A percentile compares a stretch with the other conserved stretches of the same genome.
Conservation (phyloP, 2,113 vertebrate genomes). For the Syngnathus scovelli region DNA sequence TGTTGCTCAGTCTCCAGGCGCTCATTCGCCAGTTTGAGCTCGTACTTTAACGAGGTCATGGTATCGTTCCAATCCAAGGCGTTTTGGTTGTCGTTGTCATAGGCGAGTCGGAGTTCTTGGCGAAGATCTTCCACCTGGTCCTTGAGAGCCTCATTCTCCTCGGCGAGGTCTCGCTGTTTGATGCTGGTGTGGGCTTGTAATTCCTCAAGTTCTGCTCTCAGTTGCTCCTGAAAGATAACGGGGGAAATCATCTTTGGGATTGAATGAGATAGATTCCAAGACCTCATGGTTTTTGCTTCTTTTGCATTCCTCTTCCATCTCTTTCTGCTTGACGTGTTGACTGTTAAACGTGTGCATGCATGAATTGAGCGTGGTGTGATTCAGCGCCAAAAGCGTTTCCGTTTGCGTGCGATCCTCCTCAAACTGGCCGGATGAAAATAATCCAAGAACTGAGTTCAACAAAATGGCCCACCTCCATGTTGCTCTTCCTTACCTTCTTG, state of each 20-base stretch:
- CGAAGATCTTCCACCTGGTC: slow-evolving; percentile 80
- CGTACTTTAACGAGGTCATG: slow-evolving; percentile 74
- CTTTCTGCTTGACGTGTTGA: slow-evolving; percentile 80
- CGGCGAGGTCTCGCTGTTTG: slow-evolving; percentile 74
- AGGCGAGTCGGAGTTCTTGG: slow-evolving; percentile 78
- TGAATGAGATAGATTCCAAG: too few species aligned
- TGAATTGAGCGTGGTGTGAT: slow-evolving; percentile 76
- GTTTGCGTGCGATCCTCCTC: slow-evolving; percentile 80
- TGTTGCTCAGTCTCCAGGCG: slow-evolving; percentile 81
- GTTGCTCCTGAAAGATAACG: slow-evolving; percentile 78
- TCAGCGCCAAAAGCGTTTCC: slow-evolving; percentile 76
- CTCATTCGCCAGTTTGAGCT: slow-evolving; percentile 66
- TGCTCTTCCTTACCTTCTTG: slow-evolving; percentile 77
- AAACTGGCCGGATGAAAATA: slow-evolving; percentile 60
- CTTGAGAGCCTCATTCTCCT: slow-evolving; percentile 79
- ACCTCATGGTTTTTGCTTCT: slow-evolving; percentile 77
- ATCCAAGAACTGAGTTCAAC: not conserved
- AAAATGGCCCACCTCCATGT: not conserved
- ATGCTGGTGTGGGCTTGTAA: slow-evolving; percentile 65
- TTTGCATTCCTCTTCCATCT: slow-evolving; percentile 75
- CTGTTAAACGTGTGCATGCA: slow-evolving; percentile 80
- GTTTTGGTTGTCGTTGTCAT: slow-evolving; percentile 80
- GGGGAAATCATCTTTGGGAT: too few species aligned
- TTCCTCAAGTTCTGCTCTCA: slow-evolving; percentile 75
- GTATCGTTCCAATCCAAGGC: slow-evolving; percentile 78